Evolutionary conservation across 2,113 vertebrate species (phyloP), one percentile per base, ranked within the genome.

Genomic region (Laterallus jamaicensis): DNA sequence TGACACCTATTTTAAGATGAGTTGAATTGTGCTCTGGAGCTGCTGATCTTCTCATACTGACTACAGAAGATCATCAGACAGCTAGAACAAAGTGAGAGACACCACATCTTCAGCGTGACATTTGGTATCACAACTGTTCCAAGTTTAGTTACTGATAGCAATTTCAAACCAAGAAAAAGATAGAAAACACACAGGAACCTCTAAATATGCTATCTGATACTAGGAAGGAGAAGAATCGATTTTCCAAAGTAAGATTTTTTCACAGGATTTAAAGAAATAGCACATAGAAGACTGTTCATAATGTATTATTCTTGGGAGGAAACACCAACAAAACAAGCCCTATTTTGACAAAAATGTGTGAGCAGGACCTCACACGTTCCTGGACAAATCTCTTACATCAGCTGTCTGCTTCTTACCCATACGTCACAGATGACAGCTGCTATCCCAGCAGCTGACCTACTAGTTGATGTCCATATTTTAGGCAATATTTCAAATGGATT

Each of bases 1-100:
- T 31, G 35, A 92, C 74, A 92, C 73, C 62, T 88, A 71, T 89
- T 91, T 90, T 84, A 88, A 56, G 60, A 59, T 15, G 47, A 63
- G 56, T 11, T 88, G 60, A 84, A n/a, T 9, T 31, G 50, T 49
- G 9, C 42, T 74, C 24, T 71, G 17, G n/a, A 78, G 68, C 60
- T 81, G 86, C 52, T 92, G 50, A 20, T 74, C 67, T 71, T 39
- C 32, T 78, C 69, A 32, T 8, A 50, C 44, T 5, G 16, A 11
- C 75, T 42, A 12, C 21, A 86, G 82, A 86, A 59, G 56, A 63
- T 13, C 31, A 59, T 28, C 40, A 76, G 40, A 29, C 35, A 73
- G 28, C 24, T 21, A 31, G 26, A 58, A 15, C 64, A 79, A 76
- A 82, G 66, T 1, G 16, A 76, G 63, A 73, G 9, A 10, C 82